Percentiles rank a stretch among this genome's conserved stretches.
phyloP scores from a whole-genome alignment of 2,888 invertebrate genomes.

The Agonopterix subpropinquella region DNA sequence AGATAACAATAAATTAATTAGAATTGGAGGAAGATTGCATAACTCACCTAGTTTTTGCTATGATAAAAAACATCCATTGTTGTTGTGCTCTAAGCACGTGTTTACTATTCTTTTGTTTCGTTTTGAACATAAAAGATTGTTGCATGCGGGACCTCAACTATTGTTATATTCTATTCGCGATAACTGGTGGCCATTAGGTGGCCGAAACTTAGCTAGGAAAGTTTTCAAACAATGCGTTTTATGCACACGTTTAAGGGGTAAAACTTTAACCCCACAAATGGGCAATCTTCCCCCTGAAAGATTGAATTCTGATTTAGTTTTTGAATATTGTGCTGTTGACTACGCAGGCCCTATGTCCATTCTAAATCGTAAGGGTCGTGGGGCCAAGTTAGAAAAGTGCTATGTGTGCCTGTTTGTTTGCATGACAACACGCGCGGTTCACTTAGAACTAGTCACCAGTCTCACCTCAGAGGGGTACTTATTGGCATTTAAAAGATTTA shows the following conservation, averaged over 20 bases:
- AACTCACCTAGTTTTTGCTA: not conserved
- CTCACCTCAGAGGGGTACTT: conserved; percentile 13
- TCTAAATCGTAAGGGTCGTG: conserved; percentile 16
- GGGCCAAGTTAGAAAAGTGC: conserved; percentile 13
- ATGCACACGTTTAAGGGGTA: conserved; percentile 11
- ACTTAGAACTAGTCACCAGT: conserved; percentile 16
- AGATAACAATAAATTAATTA: conserved; percentile 1
- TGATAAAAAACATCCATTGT: conserved; percentile 3
- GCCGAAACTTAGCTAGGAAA: conserved; percentile 10
- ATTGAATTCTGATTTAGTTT: conserved; percentile 13
- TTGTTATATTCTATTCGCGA: conserved; percentile 2
- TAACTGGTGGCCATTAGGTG: conserved; percentile 13
- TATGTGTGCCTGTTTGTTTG: conserved; percentile 19
- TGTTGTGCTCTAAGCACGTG: conserved; percentile 1
- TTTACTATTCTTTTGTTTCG: conserved; percentile 1
- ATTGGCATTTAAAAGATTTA: conserved; percentile 17
- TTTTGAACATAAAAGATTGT: not conserved
- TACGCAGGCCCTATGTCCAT: conserved; percentile 18
- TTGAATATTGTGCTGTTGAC: conserved; percentile 17
- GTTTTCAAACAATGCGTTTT: conserved; percentile 8
- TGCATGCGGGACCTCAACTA: conserved; percentile 5
- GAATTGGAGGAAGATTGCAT: conserved; percentile 1
- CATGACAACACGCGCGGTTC: conserved; percentile 15
- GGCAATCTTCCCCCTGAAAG: conserved; percentile 16
- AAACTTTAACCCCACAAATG: conserved; percentile 11